Percentiles rank a stretch among this genome's conserved stretches.
Evolutionary conservation across 2,888 invertebrate species (phyloP).

Genomic region (Thymelicus sylvestris): DNA sequence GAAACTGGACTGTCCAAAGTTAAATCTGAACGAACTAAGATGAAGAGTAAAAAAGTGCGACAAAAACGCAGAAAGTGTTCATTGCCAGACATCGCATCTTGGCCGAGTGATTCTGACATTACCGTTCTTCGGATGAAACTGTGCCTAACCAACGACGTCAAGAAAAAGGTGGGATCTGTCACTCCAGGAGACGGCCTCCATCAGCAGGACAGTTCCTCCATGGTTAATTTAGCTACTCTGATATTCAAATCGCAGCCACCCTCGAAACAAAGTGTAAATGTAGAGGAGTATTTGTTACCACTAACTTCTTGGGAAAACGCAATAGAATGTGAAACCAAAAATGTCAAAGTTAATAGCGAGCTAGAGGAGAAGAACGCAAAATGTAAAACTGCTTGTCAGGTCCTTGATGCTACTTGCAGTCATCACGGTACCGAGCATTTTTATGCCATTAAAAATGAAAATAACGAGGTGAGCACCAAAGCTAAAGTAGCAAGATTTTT

Average conservation of each 20-base stretch:
- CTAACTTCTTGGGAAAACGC: constrained; percentile 83
- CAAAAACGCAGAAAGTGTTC: constrained; percentile 58
- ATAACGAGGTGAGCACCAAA: constrained; percentile 55
- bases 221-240: constrained; percentile 85
- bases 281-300: constrained; percentile 82
- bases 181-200: constrained; percentile 84
- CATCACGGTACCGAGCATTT: constrained; percentile 42
- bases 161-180: constrained; percentile 72
- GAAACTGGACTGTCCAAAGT: constrained; percentile 63
- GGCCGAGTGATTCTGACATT: constrained; percentile 86
- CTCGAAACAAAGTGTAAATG: constrained; percentile 65
- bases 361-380: constrained; percentile 38
- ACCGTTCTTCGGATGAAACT: constrained; percentile 83
- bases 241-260: constrained; percentile 69
- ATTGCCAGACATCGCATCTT: constrained; percentile 68
- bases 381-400: constrained; percentile 29
- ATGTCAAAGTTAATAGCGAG: constrained; percentile 42
- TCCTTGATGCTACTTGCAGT: constrained; percentile 47
- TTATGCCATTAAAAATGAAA: constrained; percentile 53
- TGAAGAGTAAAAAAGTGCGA: constrained; percentile 58
- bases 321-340: constrained; percentile 48
- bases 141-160: constrained; percentile 64
- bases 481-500: constrained; percentile 72
- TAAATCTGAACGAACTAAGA: constrained; percentile 50
- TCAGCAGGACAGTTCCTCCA: constrained; percentile 82